Evolutionary conservation across 2,888 invertebrate species (phyloP), one percentile per base, ranked within the genome.

Genomic region (Polydrusus tereticollis): DNA sequence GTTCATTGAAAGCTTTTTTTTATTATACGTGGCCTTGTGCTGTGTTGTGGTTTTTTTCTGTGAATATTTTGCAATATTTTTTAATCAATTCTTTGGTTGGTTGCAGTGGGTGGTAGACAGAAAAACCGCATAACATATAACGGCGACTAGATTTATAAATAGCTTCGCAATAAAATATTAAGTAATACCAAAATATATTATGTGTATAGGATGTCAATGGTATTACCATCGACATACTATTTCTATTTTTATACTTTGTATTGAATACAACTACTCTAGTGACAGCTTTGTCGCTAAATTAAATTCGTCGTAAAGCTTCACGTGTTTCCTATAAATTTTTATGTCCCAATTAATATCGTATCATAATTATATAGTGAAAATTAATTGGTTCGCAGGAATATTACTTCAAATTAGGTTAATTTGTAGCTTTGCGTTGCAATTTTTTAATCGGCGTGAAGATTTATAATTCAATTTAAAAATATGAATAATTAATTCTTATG

Each of bases 301-400:
- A n/a, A n/a, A n/a, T n/a, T n/a, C n/a, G n/a, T 5, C 41, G 6
- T 41, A 1, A 41, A 43, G 16, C 16, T 18, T 43, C 43, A 43
- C 43, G 43, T 43, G 43, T 43, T 43, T 43, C 18, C 43, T 43
- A 43, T 43, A 43, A 43, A 43, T 43, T 16, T 43, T 43, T 43
- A 43, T 43, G 18, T 18, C 16, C 10, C 36, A 36, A 41, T 43
- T 16, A 10, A 7, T 43, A 6, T 18, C 7, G 7, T 43, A 43
- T 43, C 8, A 7, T 43, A 43, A 43, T 43, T 43, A 43, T 1
- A 43, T 1, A 33, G n/a, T 2, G 12, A 36, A 43, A 43, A 43
- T 16, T 43, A 43, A 43, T 43, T 43, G 43, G 43, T 6, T 18
- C 43, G 7, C 12, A 36, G 10, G 12, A 36, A 36, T 41, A 8